A percentile compares a stretch with the other conserved stretches of the same genome.
Evolutionary conservation across 1,140 invertebrate species (phyloP).

Genomic region (Drosophila mauritiana): DNA sequence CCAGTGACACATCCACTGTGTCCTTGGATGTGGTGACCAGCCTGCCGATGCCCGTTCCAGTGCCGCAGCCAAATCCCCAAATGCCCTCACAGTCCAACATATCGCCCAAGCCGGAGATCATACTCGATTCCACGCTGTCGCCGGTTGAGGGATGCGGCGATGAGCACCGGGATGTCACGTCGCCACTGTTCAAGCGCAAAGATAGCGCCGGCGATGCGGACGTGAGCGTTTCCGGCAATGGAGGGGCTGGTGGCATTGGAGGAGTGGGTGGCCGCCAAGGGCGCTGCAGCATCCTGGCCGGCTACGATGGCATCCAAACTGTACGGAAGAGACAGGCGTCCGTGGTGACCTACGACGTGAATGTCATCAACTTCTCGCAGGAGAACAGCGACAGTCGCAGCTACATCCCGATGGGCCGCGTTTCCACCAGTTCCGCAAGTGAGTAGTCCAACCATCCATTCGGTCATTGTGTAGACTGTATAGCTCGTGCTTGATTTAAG

Average conservation of each 20-base stretch:
- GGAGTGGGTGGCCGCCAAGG: conserved; percentile 36
- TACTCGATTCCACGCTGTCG: conserved; percentile 83
- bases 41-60: conserved; percentile 58
- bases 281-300: conserved; percentile 69
- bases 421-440: conserved; percentile 84
- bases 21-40: conserved; percentile 79
- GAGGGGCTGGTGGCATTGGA: conserved; percentile 2
- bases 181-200: conserved; percentile 75
- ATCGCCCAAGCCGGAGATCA: conserved; percentile 83
- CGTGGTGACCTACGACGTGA: conserved; percentile 84
- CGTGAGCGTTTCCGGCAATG: conserved; percentile 58
- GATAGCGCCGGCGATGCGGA: conserved; percentile 67
- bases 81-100: conserved; percentile 40
- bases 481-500: conserved; percentile 6
- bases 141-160: conserved; percentile 59
- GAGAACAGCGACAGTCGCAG: conserved; percentile 81
- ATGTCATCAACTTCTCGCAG: conserved; percentile 84
- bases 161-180: conserved; percentile 75
- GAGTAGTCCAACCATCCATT: conserved; percentile 45
- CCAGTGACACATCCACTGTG: conserved; percentile 75
- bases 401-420: conserved; percentile 83
- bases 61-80: conserved; percentile 15
- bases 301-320: conserved; percentile 75
- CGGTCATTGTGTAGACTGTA: conserved; percentile 4
- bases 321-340: conserved; percentile 81